Conservation (phyloP, 2,797 vertebrate species). For the Epinephelus malabaricus region DNA sequence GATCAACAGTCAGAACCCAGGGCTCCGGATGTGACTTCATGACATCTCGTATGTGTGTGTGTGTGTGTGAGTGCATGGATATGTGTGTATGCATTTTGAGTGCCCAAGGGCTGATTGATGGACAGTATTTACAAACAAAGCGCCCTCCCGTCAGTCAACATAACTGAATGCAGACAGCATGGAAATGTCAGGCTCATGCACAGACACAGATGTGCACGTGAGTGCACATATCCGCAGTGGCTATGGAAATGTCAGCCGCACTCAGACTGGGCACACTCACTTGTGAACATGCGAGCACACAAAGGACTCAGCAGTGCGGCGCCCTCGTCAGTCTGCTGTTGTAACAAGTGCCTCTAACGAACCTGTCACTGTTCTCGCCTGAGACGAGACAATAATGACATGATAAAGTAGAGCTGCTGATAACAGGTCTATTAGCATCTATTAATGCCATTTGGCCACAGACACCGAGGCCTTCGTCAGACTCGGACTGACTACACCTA, state of each 20-base stretch:
- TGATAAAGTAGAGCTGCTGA: conserved; percentile 40
- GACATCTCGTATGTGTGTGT: conserved; percentile 40
- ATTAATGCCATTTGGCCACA: conserved; percentile 37
- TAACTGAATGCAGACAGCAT: conserved; percentile 69
- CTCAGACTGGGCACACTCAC: conserved; percentile 30
- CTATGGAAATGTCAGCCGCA: conserved; percentile 60
- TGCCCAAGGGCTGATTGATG: conserved; percentile 75
- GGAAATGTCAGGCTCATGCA: conserved; percentile 75
- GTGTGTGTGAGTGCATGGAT: conserved; percentile 12
- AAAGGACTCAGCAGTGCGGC: conserved; percentile 11
- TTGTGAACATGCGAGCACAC: conserved; percentile 16
- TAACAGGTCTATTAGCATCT: conserved; percentile 55
- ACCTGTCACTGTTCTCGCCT: conserved; percentile 38
- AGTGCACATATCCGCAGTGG: conserved; percentile 31
- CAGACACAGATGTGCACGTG: conserved; percentile 46
- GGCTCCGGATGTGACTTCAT: conserved; percentile 60
- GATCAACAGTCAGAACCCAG: conserved; percentile 78
- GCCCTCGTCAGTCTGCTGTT: conserved; percentile 25
- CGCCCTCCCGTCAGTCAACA: conserved; percentile 70
- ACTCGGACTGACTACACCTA: conserved; percentile 16
- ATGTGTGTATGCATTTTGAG: conserved; percentile 40
- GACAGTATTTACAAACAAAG: conserved; percentile 81
- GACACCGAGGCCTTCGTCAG: background rate
- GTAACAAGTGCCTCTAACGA: conserved; percentile 66
- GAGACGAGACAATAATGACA: conserved; percentile 56